A percentile compares a stretch with the other conserved stretches of the same genome.
phyloP scores from a whole-genome alignment of 2,888 invertebrate genomes.

The Dyspetes luteomarginatus region DNA sequence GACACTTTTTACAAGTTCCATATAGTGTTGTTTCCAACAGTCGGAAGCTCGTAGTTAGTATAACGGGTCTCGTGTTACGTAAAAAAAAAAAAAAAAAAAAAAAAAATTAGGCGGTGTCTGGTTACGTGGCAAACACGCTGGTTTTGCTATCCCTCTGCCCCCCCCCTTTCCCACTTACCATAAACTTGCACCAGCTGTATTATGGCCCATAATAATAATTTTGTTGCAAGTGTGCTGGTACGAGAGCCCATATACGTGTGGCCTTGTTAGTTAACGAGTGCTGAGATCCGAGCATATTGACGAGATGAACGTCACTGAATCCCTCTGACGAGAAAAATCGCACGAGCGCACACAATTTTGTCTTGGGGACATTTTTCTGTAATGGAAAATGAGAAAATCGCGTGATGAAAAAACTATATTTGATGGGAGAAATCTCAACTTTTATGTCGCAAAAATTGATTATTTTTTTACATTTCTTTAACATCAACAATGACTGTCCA shows the following conservation, averaged over 20 bases:
- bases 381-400: too few relatives aligned
- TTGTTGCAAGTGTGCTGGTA: conserved; percentile 25
- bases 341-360: background rate
- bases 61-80: conserved; percentile 71
- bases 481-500: too few relatives aligned
- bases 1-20: conserved; percentile 19
- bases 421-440: too few relatives aligned
- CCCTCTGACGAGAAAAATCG: background rate
- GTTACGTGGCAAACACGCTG: conserved; percentile 57
- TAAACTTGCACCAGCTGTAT: conserved; percentile 47
- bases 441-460: too few relatives aligned
- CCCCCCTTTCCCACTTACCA: background rate
- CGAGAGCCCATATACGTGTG: conserved; percentile 28
- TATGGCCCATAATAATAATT: conserved; percentile 39
- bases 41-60: conserved; percentile 75
- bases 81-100: conserved; percentile 65
- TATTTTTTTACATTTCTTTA: too few relatives aligned
- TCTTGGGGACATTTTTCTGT: background rate
- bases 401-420: background rate
- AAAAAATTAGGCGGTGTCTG: conserved; percentile 50
- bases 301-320: conserved; percentile 34
- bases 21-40: conserved; percentile 63
- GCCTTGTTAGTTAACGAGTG: conserved; percentile 36
- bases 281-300: conserved; percentile 27
- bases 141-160: conserved; percentile 21